Conservation (phyloP, 2,113 vertebrate genomes). For the Hirundichthys speculiger region DNA sequence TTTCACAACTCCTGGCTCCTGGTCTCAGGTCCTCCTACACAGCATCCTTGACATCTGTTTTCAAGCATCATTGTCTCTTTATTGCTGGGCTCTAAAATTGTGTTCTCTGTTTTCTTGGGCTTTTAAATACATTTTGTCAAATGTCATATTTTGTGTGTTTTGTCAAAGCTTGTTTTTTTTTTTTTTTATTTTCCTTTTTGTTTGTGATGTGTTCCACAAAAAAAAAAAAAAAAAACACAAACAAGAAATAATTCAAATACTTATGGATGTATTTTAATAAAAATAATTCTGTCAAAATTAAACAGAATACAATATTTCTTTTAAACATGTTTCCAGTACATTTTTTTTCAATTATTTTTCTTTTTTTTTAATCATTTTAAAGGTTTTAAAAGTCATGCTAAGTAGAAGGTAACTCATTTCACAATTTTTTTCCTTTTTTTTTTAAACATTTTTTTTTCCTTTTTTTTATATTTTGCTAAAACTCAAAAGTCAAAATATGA, state of each 20-base stretch:
- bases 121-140: no score
- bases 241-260: slow-evolving; percentile 67
- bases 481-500: slow-evolving; percentile 85
- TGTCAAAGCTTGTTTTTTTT: no score
- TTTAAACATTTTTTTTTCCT: slow-evolving; percentile 26
- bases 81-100: no score
- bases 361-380: slow-evolving; percentile 84
- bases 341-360: slow-evolving; percentile 78
- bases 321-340: slow-evolving; percentile 92
- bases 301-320: slow-evolving; percentile 93
- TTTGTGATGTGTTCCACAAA: neutral
- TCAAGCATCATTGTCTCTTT: no score
- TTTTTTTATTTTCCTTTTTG: no score
- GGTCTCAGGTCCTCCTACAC: no score
- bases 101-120: no score
- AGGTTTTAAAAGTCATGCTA: slow-evolving; percentile 93
- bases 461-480: slow-evolving; percentile 76
- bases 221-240: slow-evolving; percentile 19
- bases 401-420: slow-evolving; percentile 90
- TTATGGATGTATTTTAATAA: slow-evolving; percentile 99
- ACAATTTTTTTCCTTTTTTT: slow-evolving; percentile 63
- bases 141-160: no score
- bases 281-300: slow-evolving; percentile 99
- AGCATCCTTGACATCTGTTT: no score
- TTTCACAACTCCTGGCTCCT: no score